Evolutionary conservation across 1,140 invertebrate species (phyloP), one percentile per base, ranked within the genome.

Genomic region (Penaeus vannamei): DNA sequence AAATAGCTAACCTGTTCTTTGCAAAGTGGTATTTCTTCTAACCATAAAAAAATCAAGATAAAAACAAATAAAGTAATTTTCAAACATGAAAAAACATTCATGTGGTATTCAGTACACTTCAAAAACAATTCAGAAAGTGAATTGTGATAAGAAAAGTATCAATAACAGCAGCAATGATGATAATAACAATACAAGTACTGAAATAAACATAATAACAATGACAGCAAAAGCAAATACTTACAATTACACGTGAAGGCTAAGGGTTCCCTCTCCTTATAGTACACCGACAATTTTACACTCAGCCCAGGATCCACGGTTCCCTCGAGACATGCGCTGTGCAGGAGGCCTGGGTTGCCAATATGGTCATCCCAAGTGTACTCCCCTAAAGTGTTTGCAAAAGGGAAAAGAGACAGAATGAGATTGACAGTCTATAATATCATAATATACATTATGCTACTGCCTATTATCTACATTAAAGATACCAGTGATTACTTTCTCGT

Each of bases 211-310:
- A 53, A 26, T 60, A 12, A 36, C 84, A 59, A 81, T 23, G 42
- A 59, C 61, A 20, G n/a, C 36, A 42, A 42, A 42, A 1, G 32
- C 12, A 79, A 53, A 29, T 29, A 91, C 91, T 91, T 53, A 91
- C 91, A 83, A 86, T 87, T 91, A 79, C 90, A 91, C 20, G 90
- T 91, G 85, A 91, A 91, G 36, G 87, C 82, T 60, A 90, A 84
- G 62, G 90, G 84, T 32, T 91, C 66, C 32, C n/a, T 62, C 42
- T 87, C 79, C 19, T 20, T 26, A 84, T 89, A 90, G 61, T 90
- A 72, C 20, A 91, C 87, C 66, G 86, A 83, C 20, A 91, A 77
- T 60, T 91, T 91, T n/a, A 90, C 89, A 69, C 90, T 91, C 23
- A 90, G 89, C 32, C 46, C 77, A 1, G 89, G 84, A 42, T 88